Evolutionary conservation across 2,888 invertebrate species (phyloP), one percentile per base, ranked within the genome.

Genomic region (Noctua comes): DNA sequence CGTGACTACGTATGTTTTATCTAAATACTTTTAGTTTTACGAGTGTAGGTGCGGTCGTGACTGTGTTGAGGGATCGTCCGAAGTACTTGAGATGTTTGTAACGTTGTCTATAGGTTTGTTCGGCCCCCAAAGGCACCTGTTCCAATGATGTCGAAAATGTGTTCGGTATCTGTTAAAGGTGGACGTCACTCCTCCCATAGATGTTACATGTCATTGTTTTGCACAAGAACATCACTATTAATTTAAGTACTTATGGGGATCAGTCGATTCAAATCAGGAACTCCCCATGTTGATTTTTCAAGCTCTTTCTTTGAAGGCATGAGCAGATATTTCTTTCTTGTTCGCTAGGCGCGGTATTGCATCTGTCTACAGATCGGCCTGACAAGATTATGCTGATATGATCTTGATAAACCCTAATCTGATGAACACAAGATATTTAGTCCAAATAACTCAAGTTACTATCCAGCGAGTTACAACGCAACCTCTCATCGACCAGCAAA

Each of bases 1-100:
- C 87, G 88, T 88, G 87, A 88, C 79, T 51, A 64, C 8, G 54
- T 79, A 65, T 71, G 68, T 70, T 72, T 86, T 84, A 88, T 88
- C 73, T 76, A 40, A 70, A 80, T 82, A 74, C 72, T 77, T 82
- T 82, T 76, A 72, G 74, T 79, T 80, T 79, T 27, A 84, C 59
- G 62, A 75, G 65, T 24, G 27, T 54, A 64, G 78, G 82, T 59
- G 71, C 62, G 48, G 74, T 72, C 74, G 68, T 86, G 86, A 82
- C 71, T 77, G 16, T 21, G 51, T 51, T 68, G 51, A 59, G n/a
- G 59, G 59, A 59, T 59, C 8, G 21, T 7, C 59, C 21, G n/a
- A 78, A 43, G 31, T 84, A 66, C 66, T 68, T 62, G 36, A 54
- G 27, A 54, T 40, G 66, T 54, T 51, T 68, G 16, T 27, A n/a